These are phyloP conservation scores for Ibycter americanus DNA, from an alignment of 2,797 vertebrate species.

Conservation along the genomic window DNA sequence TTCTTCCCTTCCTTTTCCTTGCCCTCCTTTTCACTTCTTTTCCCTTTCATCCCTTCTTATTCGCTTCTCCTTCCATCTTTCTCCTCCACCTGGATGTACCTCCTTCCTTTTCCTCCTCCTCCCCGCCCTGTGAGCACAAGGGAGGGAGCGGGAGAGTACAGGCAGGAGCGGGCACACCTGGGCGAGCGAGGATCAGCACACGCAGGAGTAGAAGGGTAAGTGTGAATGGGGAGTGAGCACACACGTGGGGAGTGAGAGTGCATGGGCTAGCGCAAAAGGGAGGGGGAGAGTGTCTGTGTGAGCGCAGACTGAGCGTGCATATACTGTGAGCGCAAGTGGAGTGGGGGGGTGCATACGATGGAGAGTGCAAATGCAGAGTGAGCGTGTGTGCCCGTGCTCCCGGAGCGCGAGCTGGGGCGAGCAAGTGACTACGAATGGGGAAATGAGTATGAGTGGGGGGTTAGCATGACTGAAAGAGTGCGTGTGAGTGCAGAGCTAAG, in stretches of 20 bases:
- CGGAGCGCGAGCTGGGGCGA: background rate
- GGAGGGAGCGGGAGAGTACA: no score
- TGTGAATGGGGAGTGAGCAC: background rate
- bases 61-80: background rate
- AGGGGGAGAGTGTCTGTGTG: background rate
- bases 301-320: background rate
- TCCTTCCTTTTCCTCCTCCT: background rate
- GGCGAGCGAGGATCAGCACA: accelerated
- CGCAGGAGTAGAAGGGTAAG: no score
- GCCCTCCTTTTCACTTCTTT: background rate
- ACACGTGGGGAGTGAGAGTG: background rate
- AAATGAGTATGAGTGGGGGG: background rate
- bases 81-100: background rate
- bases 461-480: background rate
- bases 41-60: background rate
- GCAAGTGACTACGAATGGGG: background rate
- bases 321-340: background rate
- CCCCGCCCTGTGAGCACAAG: accelerated
- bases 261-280: no score
- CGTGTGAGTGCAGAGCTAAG: no score
- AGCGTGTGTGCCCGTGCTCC: no score
- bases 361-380: no score
- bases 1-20: background rate
- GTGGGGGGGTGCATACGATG: background rate
- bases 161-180: background rate